Conservation (phyloP, 2,113 vertebrate genomes). For the Myrmecophaga tridactyla region DNA sequence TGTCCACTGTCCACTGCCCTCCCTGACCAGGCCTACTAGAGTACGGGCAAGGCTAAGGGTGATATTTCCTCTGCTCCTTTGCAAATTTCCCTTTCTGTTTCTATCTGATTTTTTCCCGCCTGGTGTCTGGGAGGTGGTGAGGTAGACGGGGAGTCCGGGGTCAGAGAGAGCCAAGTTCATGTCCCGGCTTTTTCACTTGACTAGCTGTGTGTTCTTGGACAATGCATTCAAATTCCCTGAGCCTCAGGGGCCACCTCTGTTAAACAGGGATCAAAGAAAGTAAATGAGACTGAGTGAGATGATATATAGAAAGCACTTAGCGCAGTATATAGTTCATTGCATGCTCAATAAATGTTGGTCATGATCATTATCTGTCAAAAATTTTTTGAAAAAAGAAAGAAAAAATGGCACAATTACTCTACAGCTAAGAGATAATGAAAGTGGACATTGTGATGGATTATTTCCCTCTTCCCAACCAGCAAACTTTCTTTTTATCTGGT, state of each 20-base stretch:
- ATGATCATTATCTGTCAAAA: not conserved
- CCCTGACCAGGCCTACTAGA: not conserved
- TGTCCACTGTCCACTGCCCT: not conserved
- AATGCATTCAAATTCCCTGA: not conserved
- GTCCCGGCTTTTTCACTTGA: not conserved
- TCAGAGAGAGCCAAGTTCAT: not conserved
- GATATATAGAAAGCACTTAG: not conserved
- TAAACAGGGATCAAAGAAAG: not conserved
- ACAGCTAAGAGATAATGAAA: not conserved
- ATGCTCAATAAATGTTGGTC: not conserved
- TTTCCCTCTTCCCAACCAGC: not conserved
- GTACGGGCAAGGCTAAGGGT: not conserved
- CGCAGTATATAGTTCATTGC: fast-evolving
- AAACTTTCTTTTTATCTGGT: not conserved
- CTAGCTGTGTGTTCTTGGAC: not conserved
- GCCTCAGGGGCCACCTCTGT: not conserved
- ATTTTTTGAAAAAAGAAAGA: not conserved
- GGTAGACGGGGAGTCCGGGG: not conserved
- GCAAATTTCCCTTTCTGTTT: not conserved
- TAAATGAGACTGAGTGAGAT: not conserved
- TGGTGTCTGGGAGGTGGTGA: not conserved
- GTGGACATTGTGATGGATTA: not conserved
- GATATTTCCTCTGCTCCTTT: not conserved
- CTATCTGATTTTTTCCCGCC: not conserved
- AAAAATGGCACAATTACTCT: not conserved